Evolutionary conservation across 2,113 vertebrate species (phyloP).

Genomic region (Megaceryle maxima): DNA sequence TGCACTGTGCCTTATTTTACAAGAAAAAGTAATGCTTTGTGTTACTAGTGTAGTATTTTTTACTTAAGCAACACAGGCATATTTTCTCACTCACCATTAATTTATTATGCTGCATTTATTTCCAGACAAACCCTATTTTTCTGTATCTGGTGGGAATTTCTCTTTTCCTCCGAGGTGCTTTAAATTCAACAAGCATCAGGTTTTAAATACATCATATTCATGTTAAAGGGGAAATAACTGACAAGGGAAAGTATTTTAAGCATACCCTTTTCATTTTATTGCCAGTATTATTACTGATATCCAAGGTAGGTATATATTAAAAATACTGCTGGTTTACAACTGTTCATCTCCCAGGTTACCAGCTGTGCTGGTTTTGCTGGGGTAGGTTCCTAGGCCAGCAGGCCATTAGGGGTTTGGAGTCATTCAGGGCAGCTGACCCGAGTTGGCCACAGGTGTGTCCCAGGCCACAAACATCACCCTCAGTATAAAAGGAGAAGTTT

Average conservation of each 20-base stretch:
- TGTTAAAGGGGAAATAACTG: slow-evolving; percentile 23
- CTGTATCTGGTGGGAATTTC: background rate
- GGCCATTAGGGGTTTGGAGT: background rate
- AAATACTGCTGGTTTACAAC: background rate
- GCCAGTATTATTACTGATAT: background rate
- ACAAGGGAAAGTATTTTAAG: background rate
- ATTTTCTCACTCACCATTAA: slow-evolving; percentile 6
- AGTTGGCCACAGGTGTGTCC: background rate
- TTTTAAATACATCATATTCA: slow-evolving; percentile 16
- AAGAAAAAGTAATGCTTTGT: slow-evolving; percentile 8
- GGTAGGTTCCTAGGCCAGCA: background rate
- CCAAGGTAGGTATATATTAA: background rate
- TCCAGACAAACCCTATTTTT: slow-evolving; percentile 8
- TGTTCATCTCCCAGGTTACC: background rate
- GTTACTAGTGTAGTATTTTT: background rate
- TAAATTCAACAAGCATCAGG: slow-evolving; percentile 30
- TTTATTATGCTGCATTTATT: slow-evolving; percentile 38
- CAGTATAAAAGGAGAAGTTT: background rate
- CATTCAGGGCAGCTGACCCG: background rate
- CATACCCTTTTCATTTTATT: background rate
- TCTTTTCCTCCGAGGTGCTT: slow-evolving; percentile 14
- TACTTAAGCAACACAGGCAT: background rate
- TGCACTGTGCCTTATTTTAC: background rate
- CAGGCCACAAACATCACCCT: background rate
- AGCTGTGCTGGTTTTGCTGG: background rate